Percentiles rank a stretch among this genome's conserved stretches.
Conservation (phyloP, 1,140 invertebrate species). For the Drosophila carrolli region DNA sequence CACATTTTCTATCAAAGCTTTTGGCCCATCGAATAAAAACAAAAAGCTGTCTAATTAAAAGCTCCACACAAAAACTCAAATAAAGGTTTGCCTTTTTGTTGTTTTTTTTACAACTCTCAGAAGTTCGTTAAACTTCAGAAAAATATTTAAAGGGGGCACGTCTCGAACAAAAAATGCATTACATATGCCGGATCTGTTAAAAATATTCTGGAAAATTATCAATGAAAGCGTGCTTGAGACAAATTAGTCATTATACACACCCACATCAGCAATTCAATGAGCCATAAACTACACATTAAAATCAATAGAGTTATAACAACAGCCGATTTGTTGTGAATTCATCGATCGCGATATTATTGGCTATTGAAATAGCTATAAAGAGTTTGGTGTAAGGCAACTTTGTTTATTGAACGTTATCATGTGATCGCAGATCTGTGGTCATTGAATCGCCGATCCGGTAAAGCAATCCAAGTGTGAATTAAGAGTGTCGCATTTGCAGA, state of each 20-base stretch:
- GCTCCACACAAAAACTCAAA: slow-evolving; percentile 39
- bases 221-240: slow-evolving; percentile 1
- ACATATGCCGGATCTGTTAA: slow-evolving; percentile 32
- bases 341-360: slow-evolving; percentile 16
- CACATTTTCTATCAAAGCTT: slow-evolving; percentile 47
- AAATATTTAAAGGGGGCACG: slow-evolving; percentile 35
- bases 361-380: slow-evolving; percentile 32
- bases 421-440: slow-evolving; percentile 36
- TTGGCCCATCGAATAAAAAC: slow-evolving; percentile 9
- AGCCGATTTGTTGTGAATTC: slow-evolving; percentile 19
- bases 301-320: slow-evolving; percentile 10
- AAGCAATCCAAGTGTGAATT: slow-evolving; percentile 41
- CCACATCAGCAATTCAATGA: slow-evolving; percentile 28
- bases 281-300: slow-evolving; percentile 18
- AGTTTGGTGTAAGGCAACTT: slow-evolving; percentile 4
- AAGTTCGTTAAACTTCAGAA: slow-evolving; percentile 70
- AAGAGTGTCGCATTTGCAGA: slow-evolving; percentile 37
- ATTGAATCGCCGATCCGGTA: slow-evolving; percentile 13
- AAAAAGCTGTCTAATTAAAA: slow-evolving; percentile 43
- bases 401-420: slow-evolving; percentile 29
- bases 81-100: slow-evolving; percentile 25
- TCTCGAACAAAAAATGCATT: slow-evolving; percentile 3
- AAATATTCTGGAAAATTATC: slow-evolving; percentile 22
- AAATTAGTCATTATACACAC: slow-evolving; percentile 5
- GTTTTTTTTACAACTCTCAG: slow-evolving; percentile 6